Conservation (phyloP, 2,888 invertebrate species). For the Aphidoletes aphidimyza region DNA sequence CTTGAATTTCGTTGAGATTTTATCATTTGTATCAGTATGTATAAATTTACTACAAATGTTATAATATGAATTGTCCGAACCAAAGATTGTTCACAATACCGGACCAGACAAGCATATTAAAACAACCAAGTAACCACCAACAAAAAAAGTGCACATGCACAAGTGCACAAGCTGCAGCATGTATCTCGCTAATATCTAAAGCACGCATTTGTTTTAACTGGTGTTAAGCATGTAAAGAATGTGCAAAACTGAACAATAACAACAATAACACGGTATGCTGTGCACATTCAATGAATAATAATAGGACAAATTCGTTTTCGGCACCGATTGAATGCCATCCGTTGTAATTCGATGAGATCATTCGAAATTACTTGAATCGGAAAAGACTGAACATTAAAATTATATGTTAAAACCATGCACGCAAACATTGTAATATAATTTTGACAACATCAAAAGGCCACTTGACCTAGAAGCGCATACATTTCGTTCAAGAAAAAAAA, state of each 20-base stretch:
- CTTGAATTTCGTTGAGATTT: too few relatives aligned
- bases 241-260: not conserved
- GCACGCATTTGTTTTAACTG: not conserved
- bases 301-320: not conserved
- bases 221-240: not conserved
- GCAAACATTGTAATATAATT: not conserved
- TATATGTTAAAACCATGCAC: not conserved
- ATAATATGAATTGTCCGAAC: too few relatives aligned
- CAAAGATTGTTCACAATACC: too few relatives aligned
- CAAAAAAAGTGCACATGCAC: too few relatives aligned
- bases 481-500: not conserved
- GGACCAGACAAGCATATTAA: too few relatives aligned
- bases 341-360: slow-evolving; percentile 9
- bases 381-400: not conserved
- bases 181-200: too few relatives aligned
- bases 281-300: not conserved
- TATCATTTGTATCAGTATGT: too few relatives aligned
- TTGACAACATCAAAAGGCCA: not conserved
- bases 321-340: not conserved
- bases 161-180: too few relatives aligned
- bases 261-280: not conserved
- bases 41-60: too few relatives aligned
- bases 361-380: not conserved
- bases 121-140: too few relatives aligned
- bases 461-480: not conserved